Conservation (phyloP, 2,113 vertebrate species). For the Sturnus vulgaris region DNA sequence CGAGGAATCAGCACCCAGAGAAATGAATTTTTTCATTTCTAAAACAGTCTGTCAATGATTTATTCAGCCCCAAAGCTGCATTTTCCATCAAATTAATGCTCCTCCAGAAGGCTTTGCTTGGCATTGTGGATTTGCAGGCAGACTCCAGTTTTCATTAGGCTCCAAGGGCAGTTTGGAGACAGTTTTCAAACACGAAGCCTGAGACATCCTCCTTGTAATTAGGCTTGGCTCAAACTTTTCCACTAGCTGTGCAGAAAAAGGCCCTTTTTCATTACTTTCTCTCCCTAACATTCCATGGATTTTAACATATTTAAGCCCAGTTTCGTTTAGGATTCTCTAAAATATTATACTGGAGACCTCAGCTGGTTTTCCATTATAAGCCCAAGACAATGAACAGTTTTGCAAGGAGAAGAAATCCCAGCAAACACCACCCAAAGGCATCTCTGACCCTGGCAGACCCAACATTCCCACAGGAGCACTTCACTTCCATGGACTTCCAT, state of each 20-base stretch:
- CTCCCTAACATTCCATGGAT: background rate
- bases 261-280: background rate
- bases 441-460: background rate
- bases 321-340: background rate
- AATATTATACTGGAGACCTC: background rate
- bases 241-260: background rate
- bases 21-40: background rate
- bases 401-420: background rate
- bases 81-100: background rate
- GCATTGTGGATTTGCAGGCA: background rate
- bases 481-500: background rate
- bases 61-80: background rate
- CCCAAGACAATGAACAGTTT: background rate
- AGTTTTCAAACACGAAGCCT: background rate
- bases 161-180: background rate
- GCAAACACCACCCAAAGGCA: background rate
- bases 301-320: background rate
- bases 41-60: background rate
- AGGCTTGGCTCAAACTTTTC: background rate
- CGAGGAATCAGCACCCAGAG: background rate
- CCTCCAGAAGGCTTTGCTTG: background rate
- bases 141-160: background rate
- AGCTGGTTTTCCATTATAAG: background rate
- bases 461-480: accelerated
- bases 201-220: background rate